Conservation (phyloP, 1,140 invertebrate genomes). For the Diprion similis region DNA sequence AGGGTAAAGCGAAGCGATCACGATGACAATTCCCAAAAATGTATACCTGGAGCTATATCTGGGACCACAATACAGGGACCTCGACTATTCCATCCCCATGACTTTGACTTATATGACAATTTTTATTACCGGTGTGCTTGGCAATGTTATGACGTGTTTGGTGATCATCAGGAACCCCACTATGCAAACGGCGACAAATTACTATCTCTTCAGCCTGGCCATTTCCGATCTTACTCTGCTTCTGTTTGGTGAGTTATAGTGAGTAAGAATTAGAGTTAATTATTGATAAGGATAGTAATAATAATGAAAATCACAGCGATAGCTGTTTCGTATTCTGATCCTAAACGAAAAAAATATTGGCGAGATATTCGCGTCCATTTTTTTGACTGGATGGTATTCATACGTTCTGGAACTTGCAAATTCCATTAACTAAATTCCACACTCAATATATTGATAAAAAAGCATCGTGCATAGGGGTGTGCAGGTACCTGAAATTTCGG, state of each 20-base stretch:
- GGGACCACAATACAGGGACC: too few relatives aligned
- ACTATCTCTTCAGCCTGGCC: slow-evolving; percentile 85
- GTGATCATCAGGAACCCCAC: slow-evolving; percentile 84
- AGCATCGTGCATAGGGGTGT: too few relatives aligned
- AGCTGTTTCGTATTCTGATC: too few relatives aligned
- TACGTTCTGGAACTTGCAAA: neutral
- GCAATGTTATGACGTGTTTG: slow-evolving; percentile 87
- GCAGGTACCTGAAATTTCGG: too few relatives aligned
- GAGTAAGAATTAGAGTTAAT: slow-evolving; percentile 1
- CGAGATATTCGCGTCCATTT: neutral
- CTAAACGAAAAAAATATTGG: too few relatives aligned
- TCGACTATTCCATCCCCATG: slow-evolving; percentile 62
- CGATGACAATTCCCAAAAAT: too few relatives aligned
- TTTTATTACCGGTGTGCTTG: slow-evolving; percentile 82
- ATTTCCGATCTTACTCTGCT: slow-evolving; percentile 78
- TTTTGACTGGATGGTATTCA: neutral
- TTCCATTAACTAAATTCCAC: neutral
- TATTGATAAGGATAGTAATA: neutral
- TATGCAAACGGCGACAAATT: slow-evolving; percentile 89
- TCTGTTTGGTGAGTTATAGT: slow-evolving; percentile 71
- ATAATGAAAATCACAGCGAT: too few relatives aligned
- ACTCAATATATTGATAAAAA: too few relatives aligned
- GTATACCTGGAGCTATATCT: too few relatives aligned
- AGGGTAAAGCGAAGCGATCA: too few relatives aligned
- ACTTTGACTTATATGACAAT: slow-evolving; percentile 80